phyloP scores from a whole-genome alignment of 2,797 vertebrate genomes.

The Cuniculus paca region DNA sequence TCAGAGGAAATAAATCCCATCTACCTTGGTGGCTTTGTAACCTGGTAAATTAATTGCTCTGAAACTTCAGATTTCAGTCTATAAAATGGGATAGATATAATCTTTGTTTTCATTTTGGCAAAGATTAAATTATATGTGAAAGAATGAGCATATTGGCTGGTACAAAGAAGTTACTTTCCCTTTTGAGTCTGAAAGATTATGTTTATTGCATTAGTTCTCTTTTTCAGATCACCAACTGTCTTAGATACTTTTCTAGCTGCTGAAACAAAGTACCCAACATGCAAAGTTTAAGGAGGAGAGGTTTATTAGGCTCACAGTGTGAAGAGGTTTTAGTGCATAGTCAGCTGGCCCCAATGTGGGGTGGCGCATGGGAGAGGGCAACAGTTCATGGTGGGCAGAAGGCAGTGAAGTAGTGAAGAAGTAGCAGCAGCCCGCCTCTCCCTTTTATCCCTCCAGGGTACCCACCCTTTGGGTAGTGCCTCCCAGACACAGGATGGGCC shows the following conservation, averaged over 20 bases:
- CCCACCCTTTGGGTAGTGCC: neutral
- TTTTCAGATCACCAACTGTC: neutral
- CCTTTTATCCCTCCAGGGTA: neutral
- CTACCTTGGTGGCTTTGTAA: constrained; percentile 22
- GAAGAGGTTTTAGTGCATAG: neutral
- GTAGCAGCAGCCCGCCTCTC: neutral
- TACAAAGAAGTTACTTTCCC: neutral
- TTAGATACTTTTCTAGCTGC: neutral
- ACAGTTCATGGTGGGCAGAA: neutral
- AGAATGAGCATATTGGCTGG: neutral
- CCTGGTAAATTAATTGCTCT: constrained; percentile 6
- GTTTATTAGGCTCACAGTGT: neutral
- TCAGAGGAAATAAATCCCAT: constrained; percentile 34
- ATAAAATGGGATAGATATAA: constrained; percentile 33
- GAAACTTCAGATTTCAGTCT: constrained; percentile 30
- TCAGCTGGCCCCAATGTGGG: neutral
- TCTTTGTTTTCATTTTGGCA: neutral
- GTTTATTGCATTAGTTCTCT: neutral
- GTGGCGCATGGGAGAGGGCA: neutral
- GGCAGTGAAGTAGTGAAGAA: neutral
- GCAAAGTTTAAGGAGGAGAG: neutral
- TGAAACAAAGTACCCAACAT: neutral
- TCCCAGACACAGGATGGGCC: neutral
- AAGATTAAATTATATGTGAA: neutral
- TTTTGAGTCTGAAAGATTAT: neutral